These are phyloP conservation scores for Sarcophaga carnaria DNA, from an alignment of 2,888 invertebrate species.

Conservation along the genomic window DNA sequence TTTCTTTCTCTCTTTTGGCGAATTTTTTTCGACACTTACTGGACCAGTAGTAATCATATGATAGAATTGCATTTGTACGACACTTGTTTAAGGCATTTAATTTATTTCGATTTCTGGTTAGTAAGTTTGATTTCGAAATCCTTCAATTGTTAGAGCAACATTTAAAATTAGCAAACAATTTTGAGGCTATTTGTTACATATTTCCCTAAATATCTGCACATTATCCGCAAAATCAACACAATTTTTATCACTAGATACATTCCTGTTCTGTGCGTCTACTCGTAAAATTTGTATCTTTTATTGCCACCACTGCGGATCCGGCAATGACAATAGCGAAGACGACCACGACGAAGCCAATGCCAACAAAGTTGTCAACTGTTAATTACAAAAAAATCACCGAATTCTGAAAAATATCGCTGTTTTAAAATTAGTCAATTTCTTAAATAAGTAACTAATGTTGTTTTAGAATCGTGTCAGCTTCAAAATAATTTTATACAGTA, in stretches of 20 bases:
- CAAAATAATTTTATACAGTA: no score
- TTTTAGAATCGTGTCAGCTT: no score
- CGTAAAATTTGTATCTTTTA: slow-evolving; percentile 54
- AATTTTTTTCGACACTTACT: not conserved
- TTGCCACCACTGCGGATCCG: no score
- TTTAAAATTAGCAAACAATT: no score
- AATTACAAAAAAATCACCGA: not conserved
- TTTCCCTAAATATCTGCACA: slow-evolving; percentile 13
- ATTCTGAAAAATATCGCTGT: no score
- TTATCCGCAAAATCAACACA: slow-evolving; percentile 54
- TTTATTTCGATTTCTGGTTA: not conserved
- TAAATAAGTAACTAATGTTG: no score
- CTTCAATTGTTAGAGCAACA: no score
- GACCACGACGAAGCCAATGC: not conserved
- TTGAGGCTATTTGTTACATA: not conserved
- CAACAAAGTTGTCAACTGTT: not conserved
- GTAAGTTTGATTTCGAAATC: no score
- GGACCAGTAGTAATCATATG: no score
- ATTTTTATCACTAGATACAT: slow-evolving; percentile 69
- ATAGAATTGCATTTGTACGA: not conserved
- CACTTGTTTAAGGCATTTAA: slow-evolving; percentile 5
- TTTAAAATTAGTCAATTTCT: no score
- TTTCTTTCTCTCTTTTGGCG: not conserved
- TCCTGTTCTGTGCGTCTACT: slow-evolving; percentile 69
- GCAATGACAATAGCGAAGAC: slow-evolving; percentile 24